Evolutionary conservation across 2,113 vertebrate species (phyloP).

Genomic region (Lagopus leucura): DNA sequence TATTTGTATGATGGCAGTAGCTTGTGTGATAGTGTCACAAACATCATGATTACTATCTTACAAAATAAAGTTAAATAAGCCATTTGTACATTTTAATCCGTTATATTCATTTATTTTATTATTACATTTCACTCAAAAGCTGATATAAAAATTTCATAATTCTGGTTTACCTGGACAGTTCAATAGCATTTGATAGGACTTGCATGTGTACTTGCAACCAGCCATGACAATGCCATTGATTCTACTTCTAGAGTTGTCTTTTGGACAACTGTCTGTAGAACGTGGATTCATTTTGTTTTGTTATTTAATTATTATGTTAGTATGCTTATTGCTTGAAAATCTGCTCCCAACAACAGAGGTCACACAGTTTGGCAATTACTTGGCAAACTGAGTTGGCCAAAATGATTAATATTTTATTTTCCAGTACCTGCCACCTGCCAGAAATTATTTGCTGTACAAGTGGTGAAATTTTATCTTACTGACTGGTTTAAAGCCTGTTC

Average conservation of each 20-base stretch:
- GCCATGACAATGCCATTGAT: neutral
- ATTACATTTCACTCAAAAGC: neutral
- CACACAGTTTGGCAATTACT: neutral
- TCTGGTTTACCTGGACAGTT: neutral
- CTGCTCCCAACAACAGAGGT: neutral
- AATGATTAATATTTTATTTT: neutral
- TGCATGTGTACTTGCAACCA: accelerated
- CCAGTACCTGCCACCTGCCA: neutral
- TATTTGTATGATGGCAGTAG: neutral
- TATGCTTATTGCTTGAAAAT: neutral
- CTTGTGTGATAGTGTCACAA: neutral
- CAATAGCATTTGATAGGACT: neutral
- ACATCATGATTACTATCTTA: neutral
- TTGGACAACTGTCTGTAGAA: neutral
- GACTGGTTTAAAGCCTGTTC: neutral
- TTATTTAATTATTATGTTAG: neutral
- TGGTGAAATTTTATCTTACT: neutral
- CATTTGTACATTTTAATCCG: neutral
- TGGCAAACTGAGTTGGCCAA: neutral
- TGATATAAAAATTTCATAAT: neutral
- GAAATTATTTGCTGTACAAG: constrained; percentile 4
- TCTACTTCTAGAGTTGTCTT: neutral
- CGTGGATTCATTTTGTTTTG: neutral
- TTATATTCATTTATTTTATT: neutral
- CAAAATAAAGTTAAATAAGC: neutral